Evolutionary conservation across 2,797 vertebrate genomes (phyloP).

Genomic region (Peromyscus eremicus): DNA sequence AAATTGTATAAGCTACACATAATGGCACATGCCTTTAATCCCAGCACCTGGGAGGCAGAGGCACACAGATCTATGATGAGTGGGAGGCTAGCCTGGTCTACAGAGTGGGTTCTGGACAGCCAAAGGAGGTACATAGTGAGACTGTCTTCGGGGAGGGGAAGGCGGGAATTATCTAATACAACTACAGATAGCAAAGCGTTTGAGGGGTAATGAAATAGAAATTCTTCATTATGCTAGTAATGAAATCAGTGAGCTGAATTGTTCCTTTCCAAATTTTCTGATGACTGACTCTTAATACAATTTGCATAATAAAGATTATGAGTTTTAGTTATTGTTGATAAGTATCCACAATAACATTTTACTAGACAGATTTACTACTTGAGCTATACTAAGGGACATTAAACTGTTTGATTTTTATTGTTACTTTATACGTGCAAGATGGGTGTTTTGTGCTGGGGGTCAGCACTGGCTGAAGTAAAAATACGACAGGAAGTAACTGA

Average conservation of each 20-base stretch:
- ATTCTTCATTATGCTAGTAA: not conserved
- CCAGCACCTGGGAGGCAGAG: not conserved
- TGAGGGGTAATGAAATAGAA: not conserved
- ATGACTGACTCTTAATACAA: not conserved
- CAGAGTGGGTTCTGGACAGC: not conserved
- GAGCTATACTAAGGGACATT: not conserved
- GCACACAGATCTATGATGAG: not conserved
- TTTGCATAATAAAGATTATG: not conserved
- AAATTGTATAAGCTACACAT: not conserved
- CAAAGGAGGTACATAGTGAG: not conserved
- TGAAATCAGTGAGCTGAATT: not conserved
- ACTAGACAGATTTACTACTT: not conserved
- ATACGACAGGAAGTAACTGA: not conserved
- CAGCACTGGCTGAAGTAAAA: not conserved
- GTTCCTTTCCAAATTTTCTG: not conserved
- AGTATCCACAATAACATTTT: not conserved
- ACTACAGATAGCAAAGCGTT: not conserved
- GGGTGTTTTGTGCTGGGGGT: not conserved
- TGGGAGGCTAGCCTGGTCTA: not conserved
- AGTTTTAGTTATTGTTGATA: not conserved
- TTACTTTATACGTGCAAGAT: not conserved
- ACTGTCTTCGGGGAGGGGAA: not conserved
- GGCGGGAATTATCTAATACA: not conserved
- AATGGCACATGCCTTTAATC: not conserved
- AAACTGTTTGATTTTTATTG: not conserved